Evolutionary conservation across 2,888 invertebrate genomes (phyloP), one percentile per base, ranked within the genome.

Genomic region (Gisinianus flammeolus): DNA sequence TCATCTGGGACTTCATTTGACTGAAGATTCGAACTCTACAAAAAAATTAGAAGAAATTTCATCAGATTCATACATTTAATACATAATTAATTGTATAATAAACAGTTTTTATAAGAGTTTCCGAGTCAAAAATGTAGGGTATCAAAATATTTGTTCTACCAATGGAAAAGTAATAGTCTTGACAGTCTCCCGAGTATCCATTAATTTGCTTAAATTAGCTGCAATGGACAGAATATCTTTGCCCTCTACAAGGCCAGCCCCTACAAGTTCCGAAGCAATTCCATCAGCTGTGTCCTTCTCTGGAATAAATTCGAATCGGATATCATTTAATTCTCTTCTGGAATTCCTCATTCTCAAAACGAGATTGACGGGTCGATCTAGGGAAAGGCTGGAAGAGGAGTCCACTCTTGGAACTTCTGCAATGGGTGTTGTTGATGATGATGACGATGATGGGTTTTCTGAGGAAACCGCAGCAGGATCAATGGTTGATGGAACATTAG

Each of bases 231-330:
- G 91, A 83, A 96, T 92, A 88, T 99, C 98, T 85, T 93, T 91
- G 75, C 92, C 93, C 87, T 98, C 95, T 24, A 98, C 96, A 16
- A 98, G 89, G 1, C 97, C 97, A 8, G 98, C 98, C 73, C 95
- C 95, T 8, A 98, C 97, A 83, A 98, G 88, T 88, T 98, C 98
- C 10, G 92, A 90, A 1, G 98, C 95, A 76, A 98, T 97, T 52
- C 97, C 97, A 87, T 97, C 96, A 0, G 97, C 90, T 0, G 93
- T 92, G 86, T 95, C 95, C 87, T 94, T 93, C 26, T 95, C 96
- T 33, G 92, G 91, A 24, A 94, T 93, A 87, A 94, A 99, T 88
- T 99, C 98, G 88, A 99, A 99, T 85, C 97, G 92, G 85, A 99
- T 99, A 87, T 99, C 98, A 87, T 98, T 98, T 83, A 99, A 88